These are phyloP conservation scores for Chaetoderma sp. DNA, from an alignment of 2,888 invertebrate species.

Conservation along the genomic window DNA sequence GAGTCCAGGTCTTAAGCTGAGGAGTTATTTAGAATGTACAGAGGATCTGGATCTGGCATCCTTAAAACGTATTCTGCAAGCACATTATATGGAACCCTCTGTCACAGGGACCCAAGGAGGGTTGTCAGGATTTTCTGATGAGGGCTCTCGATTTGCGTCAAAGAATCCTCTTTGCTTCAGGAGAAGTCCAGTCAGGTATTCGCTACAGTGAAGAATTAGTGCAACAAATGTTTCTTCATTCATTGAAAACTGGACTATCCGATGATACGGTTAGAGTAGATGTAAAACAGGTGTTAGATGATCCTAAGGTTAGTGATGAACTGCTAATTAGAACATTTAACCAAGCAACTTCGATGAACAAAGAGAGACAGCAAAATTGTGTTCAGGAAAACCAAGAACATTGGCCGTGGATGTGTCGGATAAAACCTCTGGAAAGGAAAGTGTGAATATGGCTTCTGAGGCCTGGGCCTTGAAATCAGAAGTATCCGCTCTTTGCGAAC, in stretches of 20 bases:
- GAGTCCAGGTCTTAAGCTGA: background rate
- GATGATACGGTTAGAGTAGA: constrained; percentile 4
- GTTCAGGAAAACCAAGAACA: too few species aligned
- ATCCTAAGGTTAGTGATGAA: background rate
- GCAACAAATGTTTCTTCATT: background rate
- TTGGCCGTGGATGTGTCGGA: too few species aligned
- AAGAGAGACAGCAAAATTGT: too few species aligned
- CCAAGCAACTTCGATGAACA: too few species aligned
- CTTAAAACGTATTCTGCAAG: background rate
- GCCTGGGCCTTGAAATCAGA: too few species aligned
- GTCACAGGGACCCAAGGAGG: constrained; percentile 7
- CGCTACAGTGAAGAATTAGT: constrained; percentile 9
- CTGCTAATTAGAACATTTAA: constrained; percentile 6
- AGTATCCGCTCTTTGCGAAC: too few species aligned
- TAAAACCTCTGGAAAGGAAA: too few species aligned
- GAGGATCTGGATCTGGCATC: background rate
- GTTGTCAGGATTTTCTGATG: constrained; percentile 10
- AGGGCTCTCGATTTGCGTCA: constrained; percentile 12
- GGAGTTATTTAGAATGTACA: constrained; percentile 1
- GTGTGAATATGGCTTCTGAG: too few species aligned
- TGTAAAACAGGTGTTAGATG: constrained; percentile 2
- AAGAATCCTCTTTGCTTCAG: constrained; percentile 7
- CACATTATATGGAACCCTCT: constrained; percentile 13
- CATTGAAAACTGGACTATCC: constrained; percentile 8
- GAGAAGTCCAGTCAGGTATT: constrained; percentile 6